phyloP scores from a whole-genome alignment of 2,797 vertebrate genomes.

The Furcifer pardalis region DNA sequence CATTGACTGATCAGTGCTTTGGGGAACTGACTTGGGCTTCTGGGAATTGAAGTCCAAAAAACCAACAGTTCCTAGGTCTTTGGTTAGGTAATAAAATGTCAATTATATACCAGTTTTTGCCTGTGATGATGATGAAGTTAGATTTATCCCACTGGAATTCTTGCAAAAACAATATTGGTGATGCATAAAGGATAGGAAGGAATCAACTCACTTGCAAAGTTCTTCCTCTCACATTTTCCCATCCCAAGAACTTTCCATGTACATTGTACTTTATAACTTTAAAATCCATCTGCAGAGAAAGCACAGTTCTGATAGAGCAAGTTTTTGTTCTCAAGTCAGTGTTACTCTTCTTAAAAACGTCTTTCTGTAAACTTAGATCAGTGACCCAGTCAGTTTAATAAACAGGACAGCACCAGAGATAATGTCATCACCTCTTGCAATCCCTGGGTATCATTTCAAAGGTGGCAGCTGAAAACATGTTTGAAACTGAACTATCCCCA shows the following conservation, averaged over 20 bases:
- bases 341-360: neutral
- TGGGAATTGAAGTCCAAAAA: too few relatives aligned
- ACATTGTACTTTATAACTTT: constrained; percentile 50
- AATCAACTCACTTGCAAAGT: constrained; percentile 52
- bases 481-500: neutral
- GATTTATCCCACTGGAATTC: neutral
- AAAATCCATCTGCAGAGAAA: constrained; percentile 48
- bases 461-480: neutral
- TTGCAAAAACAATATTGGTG: neutral
- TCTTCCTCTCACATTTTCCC: constrained; percentile 50
- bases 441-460: neutral
- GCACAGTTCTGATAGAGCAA: neutral
- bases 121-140: too few relatives aligned
- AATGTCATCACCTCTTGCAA: neutral
- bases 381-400: too few relatives aligned
- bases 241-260: constrained; percentile 58
- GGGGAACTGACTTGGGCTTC: too few relatives aligned
- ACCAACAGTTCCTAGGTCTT: too few relatives aligned
- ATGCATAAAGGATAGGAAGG: neutral
- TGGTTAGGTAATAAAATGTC: too few relatives aligned
- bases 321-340: neutral
- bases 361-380: neutral
- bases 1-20: too few relatives aligned
- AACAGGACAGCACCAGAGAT: neutral
- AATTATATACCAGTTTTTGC: too few relatives aligned